Evolutionary conservation across 1,140 invertebrate species (phyloP).

Genomic region (Dufourea novaeangliae): DNA sequence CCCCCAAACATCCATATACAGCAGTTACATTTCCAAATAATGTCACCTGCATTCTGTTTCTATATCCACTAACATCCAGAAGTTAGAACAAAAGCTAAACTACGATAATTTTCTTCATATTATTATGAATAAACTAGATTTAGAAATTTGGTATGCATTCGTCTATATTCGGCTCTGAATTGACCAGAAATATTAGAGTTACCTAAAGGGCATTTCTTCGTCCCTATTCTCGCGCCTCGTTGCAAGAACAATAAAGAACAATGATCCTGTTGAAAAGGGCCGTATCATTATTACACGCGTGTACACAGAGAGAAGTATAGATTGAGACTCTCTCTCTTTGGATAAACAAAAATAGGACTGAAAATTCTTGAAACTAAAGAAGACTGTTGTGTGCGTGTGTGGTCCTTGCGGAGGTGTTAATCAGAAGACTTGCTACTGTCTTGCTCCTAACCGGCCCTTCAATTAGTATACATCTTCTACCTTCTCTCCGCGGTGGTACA

Average conservation of each 20-base stretch:
- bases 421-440: conserved; percentile 78
- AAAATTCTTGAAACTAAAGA: conserved; percentile 50
- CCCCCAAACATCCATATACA: too few species aligned
- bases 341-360: conserved; percentile 43
- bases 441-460: conserved; percentile 76
- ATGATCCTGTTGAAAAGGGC: conserved; percentile 14
- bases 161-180: too few species aligned
- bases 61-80: too few species aligned
- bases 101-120: too few species aligned
- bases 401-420: conserved; percentile 79
- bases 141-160: too few species aligned
- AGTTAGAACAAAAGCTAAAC: too few species aligned
- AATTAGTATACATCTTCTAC: conserved; percentile 77
- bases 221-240: background rate
- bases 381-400: conserved; percentile 77
- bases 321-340: conserved; percentile 23
- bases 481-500: conserved; percentile 35
- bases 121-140: too few species aligned
- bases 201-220: background rate
- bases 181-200: too few species aligned
- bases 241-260: conserved; percentile 3
- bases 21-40: too few species aligned
- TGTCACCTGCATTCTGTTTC: too few species aligned
- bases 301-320: background rate
- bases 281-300: background rate